These are phyloP conservation scores for Oryzias dopingdopingensis DNA, from an alignment of 2,797 vertebrate species.

Conservation along the genomic window DNA sequence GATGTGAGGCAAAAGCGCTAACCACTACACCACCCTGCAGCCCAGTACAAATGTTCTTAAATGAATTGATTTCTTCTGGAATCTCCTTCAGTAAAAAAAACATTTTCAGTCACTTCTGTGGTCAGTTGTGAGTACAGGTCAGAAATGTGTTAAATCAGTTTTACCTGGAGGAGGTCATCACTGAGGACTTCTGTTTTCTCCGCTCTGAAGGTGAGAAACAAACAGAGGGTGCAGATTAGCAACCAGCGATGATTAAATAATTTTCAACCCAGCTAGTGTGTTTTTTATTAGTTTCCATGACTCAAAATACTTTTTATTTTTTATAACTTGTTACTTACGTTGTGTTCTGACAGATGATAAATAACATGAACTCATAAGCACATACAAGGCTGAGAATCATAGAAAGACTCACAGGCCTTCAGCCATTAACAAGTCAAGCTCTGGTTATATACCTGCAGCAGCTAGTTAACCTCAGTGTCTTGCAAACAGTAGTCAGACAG, in stretches of 20 bases:
- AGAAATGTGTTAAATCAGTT: slow-evolving; percentile 10
- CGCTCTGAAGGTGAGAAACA: slow-evolving; percentile 82
- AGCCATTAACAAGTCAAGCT: not conserved
- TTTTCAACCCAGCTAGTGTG: slow-evolving; percentile 13
- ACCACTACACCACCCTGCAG: too few relatives aligned
- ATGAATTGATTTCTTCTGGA: too few relatives aligned
- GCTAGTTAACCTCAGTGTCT: slow-evolving; percentile 19
- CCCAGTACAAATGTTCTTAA: too few relatives aligned
- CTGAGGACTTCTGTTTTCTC: slow-evolving; percentile 99
- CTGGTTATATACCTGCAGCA: slow-evolving; percentile 14
- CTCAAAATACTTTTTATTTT: not conserved
- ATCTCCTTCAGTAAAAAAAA: too few relatives aligned
- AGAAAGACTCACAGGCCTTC: not conserved
- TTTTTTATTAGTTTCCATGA: slow-evolving; percentile 20
- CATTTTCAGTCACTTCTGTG: not conserved
- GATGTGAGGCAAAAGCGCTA: too few relatives aligned
- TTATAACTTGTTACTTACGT: not conserved
- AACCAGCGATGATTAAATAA: slow-evolving; percentile 17
- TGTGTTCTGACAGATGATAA: not conserved
- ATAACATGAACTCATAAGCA: not conserved
- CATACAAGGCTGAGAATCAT: not conserved
- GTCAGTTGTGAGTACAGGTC: slow-evolving; percentile 1
- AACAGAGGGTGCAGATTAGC: slow-evolving; percentile 48
- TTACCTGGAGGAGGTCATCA: slow-evolving; percentile 97
- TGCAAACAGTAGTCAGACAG: slow-evolving; percentile 8